phyloP scores from a whole-genome alignment of 2,888 invertebrate species.

The Meteorus cinctellus region DNA sequence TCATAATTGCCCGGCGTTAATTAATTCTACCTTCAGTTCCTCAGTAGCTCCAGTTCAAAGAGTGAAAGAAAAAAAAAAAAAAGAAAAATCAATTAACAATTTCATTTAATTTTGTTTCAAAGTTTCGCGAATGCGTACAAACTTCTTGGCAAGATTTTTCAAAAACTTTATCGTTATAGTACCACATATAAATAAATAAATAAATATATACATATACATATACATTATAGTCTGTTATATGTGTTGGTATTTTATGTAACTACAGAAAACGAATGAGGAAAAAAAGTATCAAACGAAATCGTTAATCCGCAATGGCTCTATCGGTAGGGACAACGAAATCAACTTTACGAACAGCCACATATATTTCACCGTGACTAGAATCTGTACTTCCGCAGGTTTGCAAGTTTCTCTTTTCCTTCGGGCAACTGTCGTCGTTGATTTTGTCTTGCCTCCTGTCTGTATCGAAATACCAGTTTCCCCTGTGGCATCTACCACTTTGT shows the following conservation, averaged over 20 bases:
- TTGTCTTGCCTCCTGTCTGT: constrained; percentile 32
- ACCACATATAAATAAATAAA: background rate
- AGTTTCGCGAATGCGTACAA: background rate
- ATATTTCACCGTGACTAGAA: constrained; percentile 37
- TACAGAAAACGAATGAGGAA: constrained; percentile 1
- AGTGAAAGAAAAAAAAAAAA: background rate
- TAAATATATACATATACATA: background rate
- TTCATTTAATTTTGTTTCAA: background rate
- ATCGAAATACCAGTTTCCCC: constrained; percentile 16
- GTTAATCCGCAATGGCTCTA: constrained; percentile 37
- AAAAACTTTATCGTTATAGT: background rate
- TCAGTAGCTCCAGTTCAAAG: background rate
- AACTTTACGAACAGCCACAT: constrained; percentile 37
- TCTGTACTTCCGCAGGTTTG: constrained; percentile 38
- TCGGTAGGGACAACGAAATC: constrained; percentile 30
- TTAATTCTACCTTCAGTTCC: constrained; percentile 23
- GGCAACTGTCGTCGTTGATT: constrained; percentile 45
- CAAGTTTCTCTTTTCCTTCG: constrained; percentile 29
- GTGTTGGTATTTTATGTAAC: too few species aligned
- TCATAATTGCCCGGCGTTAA: constrained; percentile 22
- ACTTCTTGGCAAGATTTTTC: background rate
- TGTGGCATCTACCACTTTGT: background rate
- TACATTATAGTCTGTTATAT: too few species aligned
- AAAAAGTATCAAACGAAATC: background rate
- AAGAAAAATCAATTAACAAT: background rate